Evolutionary conservation across 2,113 vertebrate species (phyloP), one percentile per base, ranked within the genome.

Genomic region (Mus spicilegus): DNA sequence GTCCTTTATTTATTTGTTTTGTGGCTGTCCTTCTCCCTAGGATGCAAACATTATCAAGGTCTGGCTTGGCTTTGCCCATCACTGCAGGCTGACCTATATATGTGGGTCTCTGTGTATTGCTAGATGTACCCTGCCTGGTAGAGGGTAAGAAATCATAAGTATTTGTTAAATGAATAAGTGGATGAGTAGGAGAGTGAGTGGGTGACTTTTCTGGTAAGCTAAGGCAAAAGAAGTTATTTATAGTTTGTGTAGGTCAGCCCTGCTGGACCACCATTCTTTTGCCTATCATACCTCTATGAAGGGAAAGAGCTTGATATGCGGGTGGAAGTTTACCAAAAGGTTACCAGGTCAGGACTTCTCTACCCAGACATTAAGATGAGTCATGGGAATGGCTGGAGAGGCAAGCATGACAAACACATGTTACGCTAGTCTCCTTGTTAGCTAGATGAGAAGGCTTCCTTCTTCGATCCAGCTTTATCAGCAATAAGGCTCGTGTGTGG

Each of bases 401-500:
- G 16, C 3, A 49, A 56, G 89, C 8, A 65, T 72, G 26, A 39
- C 51, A 81, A 85, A 19, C 28, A 77, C 36, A 91, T 54, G 39
- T 69, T 72, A 22, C 36, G 12, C 73, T 87, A 56, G n/a, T 36
- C 33, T 51, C 76, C 61, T 88, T 77, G 17, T 77, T 81, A 65
- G 16, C 14, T 51, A 28, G 30, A 30, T 36, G 61, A 65, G 63
- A 93, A 92, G 84, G 17, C 26, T 93, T 92, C 84, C 30, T 92
- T 93, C 70, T 85, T 92, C 17, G 76, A 42, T 51, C 46, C 17
- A 77, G 65, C 56, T 85, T 93, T 46, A 72, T 85, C 61, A 93
- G 67, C 61, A 49, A 22, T 42, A 65, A 91, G 42, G 16, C 30
- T 22, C 51, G 63, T 58, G n/a, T 56, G 81, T 88, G 93, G 76